A percentile compares a stretch with the other conserved stretches of the same genome.
Evolutionary conservation across 1,140 invertebrate genomes (phyloP).

Genomic region (Chlorops oryzae): DNA sequence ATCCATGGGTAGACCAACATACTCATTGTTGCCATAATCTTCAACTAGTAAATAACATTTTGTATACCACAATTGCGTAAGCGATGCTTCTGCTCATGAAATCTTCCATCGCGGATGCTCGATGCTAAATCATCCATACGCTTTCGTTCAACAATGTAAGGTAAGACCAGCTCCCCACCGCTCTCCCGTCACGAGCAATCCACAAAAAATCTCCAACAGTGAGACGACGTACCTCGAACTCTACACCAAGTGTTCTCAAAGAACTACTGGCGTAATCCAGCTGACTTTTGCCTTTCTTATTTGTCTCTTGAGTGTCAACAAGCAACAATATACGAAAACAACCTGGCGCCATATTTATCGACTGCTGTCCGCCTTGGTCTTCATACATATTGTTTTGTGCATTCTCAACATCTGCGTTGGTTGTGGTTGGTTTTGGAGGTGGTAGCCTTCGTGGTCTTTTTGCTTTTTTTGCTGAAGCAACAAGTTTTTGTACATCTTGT

Average conservation of each 20-base stretch:
- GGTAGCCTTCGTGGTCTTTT: constrained; percentile 10
- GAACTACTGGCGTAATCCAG: constrained; percentile 55
- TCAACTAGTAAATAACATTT: constrained; percentile 83
- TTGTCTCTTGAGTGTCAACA: constrained; percentile 82
- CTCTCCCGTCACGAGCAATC: constrained; percentile 59
- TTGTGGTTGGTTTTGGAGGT: constrained; percentile 23
- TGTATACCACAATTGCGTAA: constrained; percentile 73
- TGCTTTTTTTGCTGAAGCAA: constrained; percentile 16
- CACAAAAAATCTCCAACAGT: constrained; percentile 90
- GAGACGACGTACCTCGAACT: constrained; percentile 76
- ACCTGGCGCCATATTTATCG: constrained; percentile 27
- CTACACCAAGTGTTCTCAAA: constrained; percentile 58
- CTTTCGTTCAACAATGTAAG: constrained; percentile 90
- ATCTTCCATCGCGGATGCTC: constrained; percentile 90
- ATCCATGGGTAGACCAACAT: constrained; percentile 64
- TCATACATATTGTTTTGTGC: constrained; percentile 21
- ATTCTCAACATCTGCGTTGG: too few relatives aligned
- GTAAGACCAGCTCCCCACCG: constrained; percentile 73
- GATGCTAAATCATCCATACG: constrained; percentile 84
- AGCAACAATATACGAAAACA: constrained; percentile 77
- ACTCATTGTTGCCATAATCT: constrained; percentile 60
- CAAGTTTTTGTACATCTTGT: constrained; percentile 26
- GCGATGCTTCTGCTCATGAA: constrained; percentile 93
- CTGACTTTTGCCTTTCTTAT: constrained; percentile 53
- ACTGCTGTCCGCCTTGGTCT: constrained; percentile 27